These are phyloP conservation scores for Sphaeramia orbicularis DNA, from an alignment of 2,797 vertebrate genomes.

Conservation along the genomic window DNA sequence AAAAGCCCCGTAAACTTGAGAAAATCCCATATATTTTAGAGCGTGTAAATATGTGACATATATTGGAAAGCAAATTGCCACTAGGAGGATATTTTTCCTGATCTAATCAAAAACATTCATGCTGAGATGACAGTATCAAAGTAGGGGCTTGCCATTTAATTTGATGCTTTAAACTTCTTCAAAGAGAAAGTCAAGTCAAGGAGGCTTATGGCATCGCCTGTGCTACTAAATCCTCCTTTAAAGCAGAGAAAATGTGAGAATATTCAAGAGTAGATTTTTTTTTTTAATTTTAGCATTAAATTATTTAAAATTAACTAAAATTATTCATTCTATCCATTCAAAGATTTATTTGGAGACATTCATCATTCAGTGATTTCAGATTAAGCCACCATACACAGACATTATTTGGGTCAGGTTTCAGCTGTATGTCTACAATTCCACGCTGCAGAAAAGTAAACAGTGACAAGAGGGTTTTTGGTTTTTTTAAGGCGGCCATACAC, in stretches of 20 bases:
- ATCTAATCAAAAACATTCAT: slow-evolving; percentile 65
- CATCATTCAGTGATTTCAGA: slow-evolving; percentile 46
- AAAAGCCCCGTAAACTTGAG: slow-evolving; percentile 28
- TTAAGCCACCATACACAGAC: slow-evolving; percentile 29
- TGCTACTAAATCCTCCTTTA: slow-evolving; percentile 37
- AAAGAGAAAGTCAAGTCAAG: slow-evolving; percentile 59
- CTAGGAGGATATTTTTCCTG: slow-evolving; percentile 47
- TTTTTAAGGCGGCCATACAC: too few species aligned
- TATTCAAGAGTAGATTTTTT: slow-evolving; percentile 51
- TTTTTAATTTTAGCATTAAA: slow-evolving; percentile 37
- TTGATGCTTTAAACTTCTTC: slow-evolving; percentile 66
- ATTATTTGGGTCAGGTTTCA: neutral
- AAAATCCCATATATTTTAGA: slow-evolving; percentile 35
- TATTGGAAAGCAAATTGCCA: slow-evolving; percentile 52
- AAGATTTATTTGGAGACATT: slow-evolving; percentile 67
- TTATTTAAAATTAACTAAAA: slow-evolving; percentile 65
- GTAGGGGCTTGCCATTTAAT: slow-evolving; percentile 57
- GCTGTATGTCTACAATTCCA: too few species aligned
- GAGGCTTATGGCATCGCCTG: slow-evolving; percentile 38
- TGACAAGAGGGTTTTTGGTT: too few species aligned
- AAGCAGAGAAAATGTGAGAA: slow-evolving; percentile 28
- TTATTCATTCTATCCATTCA: slow-evolving; percentile 64
- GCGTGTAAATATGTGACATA: slow-evolving; percentile 48
- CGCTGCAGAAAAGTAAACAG: too few species aligned
- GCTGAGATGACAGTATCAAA: slow-evolving; percentile 68